Conservation (phyloP, 2,888 invertebrate species). For the Aromia moschata region DNA sequence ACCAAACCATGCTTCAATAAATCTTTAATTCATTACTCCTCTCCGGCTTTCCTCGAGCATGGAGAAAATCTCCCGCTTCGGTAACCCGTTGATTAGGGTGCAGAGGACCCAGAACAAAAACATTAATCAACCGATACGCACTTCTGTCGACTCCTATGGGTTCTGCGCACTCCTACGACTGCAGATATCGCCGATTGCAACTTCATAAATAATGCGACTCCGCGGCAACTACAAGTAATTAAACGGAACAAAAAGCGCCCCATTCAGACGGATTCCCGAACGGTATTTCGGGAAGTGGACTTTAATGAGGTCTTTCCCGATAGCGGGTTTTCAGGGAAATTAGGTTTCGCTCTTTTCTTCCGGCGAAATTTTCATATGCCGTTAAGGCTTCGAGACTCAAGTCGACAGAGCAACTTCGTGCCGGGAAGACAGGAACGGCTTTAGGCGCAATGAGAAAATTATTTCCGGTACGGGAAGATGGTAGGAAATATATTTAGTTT, state of each 20-base stretch:
- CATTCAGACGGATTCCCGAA: constrained; percentile 30
- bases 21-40: no score
- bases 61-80: neutral
- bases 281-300: constrained; percentile 29
- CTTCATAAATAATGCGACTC: neutral
- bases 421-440: no score
- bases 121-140: constrained; percentile 1
- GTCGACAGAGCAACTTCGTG: neutral
- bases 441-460: no score
- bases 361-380: neutral
- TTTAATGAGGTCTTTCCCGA: constrained; percentile 38
- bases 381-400: neutral
- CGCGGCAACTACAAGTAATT: constrained; percentile 16
- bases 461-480: no score
- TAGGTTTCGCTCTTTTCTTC: neutral
- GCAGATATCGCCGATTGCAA: neutral
- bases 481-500: no score
- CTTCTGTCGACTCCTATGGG: neutral
- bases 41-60: no score
- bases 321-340: constrained; percentile 29
- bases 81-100: neutral
- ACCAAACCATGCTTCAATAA: no score
- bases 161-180: neutral
- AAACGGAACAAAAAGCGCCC: constrained; percentile 31
- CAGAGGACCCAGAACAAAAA: constrained; percentile 3